These are phyloP conservation scores for Metalampra italica DNA, from an alignment of 2,888 invertebrate genomes.

Conservation along the genomic window DNA sequence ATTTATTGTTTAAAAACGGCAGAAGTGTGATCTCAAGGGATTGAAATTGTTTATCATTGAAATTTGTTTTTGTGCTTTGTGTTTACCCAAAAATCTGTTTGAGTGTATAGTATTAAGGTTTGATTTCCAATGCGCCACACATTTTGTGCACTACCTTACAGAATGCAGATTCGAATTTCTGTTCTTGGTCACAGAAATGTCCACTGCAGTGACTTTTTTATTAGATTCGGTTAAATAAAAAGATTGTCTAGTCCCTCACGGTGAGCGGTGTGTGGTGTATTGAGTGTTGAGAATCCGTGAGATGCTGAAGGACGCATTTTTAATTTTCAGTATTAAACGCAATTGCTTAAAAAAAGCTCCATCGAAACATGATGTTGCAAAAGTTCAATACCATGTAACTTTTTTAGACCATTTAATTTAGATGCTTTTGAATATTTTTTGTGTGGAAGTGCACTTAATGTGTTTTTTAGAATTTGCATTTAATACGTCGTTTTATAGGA, in stretches of 20 bases:
- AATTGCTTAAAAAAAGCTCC: too few species aligned
- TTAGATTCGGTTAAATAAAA: too few species aligned
- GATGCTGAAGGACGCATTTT: too few species aligned
- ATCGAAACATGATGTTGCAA: too few species aligned
- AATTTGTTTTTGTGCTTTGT: slow-evolving; percentile 21
- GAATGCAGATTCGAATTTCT: slow-evolving; percentile 31
- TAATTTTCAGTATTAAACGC: too few species aligned
- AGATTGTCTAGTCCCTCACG: too few species aligned
- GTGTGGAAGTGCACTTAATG: slow-evolving; percentile 66
- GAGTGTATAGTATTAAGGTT: slow-evolving; percentile 38
- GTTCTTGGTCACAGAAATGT: slow-evolving; percentile 22
- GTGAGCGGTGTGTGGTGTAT: too few species aligned
- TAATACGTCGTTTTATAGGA: slow-evolving; percentile 36
- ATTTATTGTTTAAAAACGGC: slow-evolving; percentile 51
- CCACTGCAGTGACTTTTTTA: slow-evolving; percentile 1
- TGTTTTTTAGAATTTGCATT: slow-evolving; percentile 42
- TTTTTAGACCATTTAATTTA: too few species aligned
- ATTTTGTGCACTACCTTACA: slow-evolving; percentile 56
- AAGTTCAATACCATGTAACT: too few species aligned
- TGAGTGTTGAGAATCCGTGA: too few species aligned
- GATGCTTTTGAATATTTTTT: slow-evolving; percentile 1
- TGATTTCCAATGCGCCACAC: slow-evolving; percentile 27
- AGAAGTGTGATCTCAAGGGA: slow-evolving; percentile 64
- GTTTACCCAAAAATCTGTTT: slow-evolving; percentile 28
- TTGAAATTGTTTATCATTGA: slow-evolving; percentile 40